These are phyloP conservation scores for Montipora capricornis DNA, from an alignment of 64 coral and sea anemone species.

Conservation along the genomic window DNA sequence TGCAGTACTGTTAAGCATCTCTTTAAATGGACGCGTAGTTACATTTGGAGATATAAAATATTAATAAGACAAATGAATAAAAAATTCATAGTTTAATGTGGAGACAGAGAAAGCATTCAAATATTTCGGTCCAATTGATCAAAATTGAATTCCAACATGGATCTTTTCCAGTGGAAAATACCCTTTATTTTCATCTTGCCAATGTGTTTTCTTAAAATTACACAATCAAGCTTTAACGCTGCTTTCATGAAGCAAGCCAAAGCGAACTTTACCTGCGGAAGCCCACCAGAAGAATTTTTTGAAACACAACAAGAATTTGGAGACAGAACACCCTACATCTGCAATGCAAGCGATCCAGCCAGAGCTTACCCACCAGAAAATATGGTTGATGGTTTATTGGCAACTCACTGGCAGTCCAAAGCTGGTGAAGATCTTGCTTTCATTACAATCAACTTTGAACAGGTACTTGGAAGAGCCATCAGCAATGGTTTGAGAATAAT, in stretches of 20 bases:
- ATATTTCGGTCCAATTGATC: not conserved
- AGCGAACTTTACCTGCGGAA: slow-evolving; percentile 88
- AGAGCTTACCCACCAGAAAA: slow-evolving; percentile 58
- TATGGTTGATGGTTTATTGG: slow-evolving; percentile 69
- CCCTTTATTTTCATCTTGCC: not conserved
- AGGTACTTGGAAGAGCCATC: slow-evolving; percentile 64
- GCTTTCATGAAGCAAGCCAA: slow-evolving; percentile 28
- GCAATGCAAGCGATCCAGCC: slow-evolving; percentile 74
- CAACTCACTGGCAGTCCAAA: slow-evolving; percentile 84
- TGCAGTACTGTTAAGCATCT: no score
- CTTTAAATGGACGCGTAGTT: not conserved
- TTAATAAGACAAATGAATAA: slow-evolving; percentile 8
- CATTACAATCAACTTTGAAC: slow-evolving; percentile 79
- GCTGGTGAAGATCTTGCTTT: slow-evolving; percentile 42
- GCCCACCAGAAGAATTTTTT: slow-evolving; percentile 81
- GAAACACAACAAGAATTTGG: slow-evolving; percentile 70
- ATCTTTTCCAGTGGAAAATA: not conserved
- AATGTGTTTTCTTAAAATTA: not conserved
- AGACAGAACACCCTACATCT: slow-evolving; percentile 15
- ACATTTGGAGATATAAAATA: not conserved
- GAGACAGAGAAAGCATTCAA: slow-evolving; percentile 30
- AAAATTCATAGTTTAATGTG: slow-evolving; percentile 10
- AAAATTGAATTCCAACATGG: not conserved
- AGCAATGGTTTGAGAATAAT: slow-evolving; percentile 1
- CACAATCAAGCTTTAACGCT: slow-evolving; percentile 60